Evolutionary conservation across 2,797 vertebrate genomes (phyloP), one percentile per base, ranked within the genome.

Genomic region (Pangasius macronema): DNA sequence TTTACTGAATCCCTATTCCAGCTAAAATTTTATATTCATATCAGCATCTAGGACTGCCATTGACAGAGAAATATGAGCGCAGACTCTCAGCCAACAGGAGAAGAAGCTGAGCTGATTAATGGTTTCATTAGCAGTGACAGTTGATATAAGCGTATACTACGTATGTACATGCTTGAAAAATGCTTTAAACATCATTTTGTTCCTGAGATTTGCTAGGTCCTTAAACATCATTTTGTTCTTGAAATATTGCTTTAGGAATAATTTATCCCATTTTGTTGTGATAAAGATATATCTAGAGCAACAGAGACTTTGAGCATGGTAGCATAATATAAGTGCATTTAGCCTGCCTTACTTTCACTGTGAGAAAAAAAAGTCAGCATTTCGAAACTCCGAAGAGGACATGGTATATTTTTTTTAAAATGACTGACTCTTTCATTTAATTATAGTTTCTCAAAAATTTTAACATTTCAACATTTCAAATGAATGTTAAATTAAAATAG

Each of bases 41-140:
- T 90, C 85, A 83, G 88, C 86, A 90, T 89, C 85, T 73, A 61
- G 81, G 72, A 77, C 84, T 82, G 57, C 67, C 42, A 80, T 36
- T 75, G 85, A 90, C 73, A 63, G 84, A 88, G 86, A 91, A 86
- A 89, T 88, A 88, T 81, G 86, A 91, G 82, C 59, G n/a, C 42
- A 77, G 82, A 70, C 77, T 51, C 87, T 88, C 63, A 20, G 87
- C 85, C 87, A 91, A 89, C 73, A 77, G 18, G 68, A 88, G 65
- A 24, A 85, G 84, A 81, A 53, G 53, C 75, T 76, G 67, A 88
- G 84, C 86, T 90, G 88, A 91, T 88, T 61, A 89, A 89, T 90
- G 88, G 70, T 90, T 90, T 88, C 89, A 90, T 91, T 90, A 88
- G 70, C 83, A 20, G 59, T 88, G 72, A 87, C 86, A 83, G 80